Evolutionary conservation across 2,888 invertebrate genomes (phyloP).

Genomic region (Leuctra nigra): DNA sequence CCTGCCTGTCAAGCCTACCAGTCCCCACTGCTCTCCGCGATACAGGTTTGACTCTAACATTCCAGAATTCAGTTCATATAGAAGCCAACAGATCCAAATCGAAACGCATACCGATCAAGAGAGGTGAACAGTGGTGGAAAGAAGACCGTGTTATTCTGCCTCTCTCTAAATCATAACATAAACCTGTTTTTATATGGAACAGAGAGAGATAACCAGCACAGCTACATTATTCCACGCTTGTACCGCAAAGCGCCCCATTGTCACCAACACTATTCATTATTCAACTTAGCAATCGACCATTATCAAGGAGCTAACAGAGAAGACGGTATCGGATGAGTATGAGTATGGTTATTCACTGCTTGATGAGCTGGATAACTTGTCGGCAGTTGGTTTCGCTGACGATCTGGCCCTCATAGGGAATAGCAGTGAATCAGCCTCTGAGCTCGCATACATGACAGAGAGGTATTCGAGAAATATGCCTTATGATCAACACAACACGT

Average conservation of each 20-base stretch:
- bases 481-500: background rate
- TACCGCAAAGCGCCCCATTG: too few species aligned
- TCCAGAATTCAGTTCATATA: too few species aligned
- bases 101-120: background rate
- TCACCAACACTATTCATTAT: slow-evolving; percentile 1
- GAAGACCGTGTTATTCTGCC: too few species aligned
- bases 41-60: too few species aligned
- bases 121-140: slow-evolving; percentile 1
- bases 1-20: background rate
- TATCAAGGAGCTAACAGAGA: too few species aligned
- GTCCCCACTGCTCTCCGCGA: background rate
- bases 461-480: too few species aligned
- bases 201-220: too few species aligned
- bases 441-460: background rate
- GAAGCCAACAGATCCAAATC: slow-evolving; percentile 2
- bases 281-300: slow-evolving; percentile 1
- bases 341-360: background rate
- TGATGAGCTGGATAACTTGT: background rate
- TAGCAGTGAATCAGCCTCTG: background rate
- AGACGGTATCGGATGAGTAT: too few species aligned
- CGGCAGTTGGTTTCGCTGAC: too few species aligned
- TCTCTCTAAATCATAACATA: too few species aligned
- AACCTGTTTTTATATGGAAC: too few species aligned
- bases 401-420: background rate
- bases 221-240: too few species aligned